phyloP scores from a whole-genome alignment of 2,113 vertebrate genomes.

The Cinclus cinclus region DNA sequence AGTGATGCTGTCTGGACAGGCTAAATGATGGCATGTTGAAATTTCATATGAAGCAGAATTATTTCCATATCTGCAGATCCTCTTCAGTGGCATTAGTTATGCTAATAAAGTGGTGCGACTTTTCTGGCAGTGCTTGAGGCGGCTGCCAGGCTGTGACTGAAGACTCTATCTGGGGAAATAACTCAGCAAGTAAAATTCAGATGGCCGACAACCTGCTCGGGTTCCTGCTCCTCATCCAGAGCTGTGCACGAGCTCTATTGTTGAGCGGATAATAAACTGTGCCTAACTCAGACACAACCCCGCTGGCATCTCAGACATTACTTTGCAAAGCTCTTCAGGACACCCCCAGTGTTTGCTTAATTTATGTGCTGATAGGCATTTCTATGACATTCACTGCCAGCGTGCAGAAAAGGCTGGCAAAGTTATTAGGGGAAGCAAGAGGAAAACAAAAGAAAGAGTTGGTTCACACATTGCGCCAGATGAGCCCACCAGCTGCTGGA shows the following conservation, averaged over 20 bases:
- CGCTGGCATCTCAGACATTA: not conserved
- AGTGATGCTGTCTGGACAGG: not conserved
- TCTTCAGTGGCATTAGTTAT: constrained; percentile 40
- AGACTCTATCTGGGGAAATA: constrained; percentile 62
- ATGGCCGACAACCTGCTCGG: constrained; percentile 8
- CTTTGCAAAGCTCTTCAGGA: constrained; percentile 39
- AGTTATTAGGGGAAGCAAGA: constrained; percentile 1
- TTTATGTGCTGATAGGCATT: constrained; percentile 47
- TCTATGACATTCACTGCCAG: not conserved
- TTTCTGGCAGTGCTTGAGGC: constrained; percentile 40
- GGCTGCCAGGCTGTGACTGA: constrained; percentile 51
- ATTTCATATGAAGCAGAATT: constrained; percentile 19
- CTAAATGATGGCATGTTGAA: not conserved
- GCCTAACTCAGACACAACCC: not conserved
- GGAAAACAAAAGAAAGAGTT: not conserved
- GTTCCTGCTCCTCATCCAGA: not conserved
- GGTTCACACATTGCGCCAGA: not conserved
- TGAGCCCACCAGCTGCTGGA: constrained; percentile 51
- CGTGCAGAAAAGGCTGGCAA: not conserved
- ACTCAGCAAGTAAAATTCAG: constrained; percentile 60
- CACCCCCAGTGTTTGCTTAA: constrained; percentile 36
- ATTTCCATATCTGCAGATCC: constrained; percentile 19
- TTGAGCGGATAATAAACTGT: not conserved
- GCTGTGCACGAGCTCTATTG: not conserved
- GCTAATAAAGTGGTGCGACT: constrained; percentile 56